phyloP scores from a whole-genome alignment of 2,797 vertebrate genomes.

The Dendrocincla tyrannina region DNA sequence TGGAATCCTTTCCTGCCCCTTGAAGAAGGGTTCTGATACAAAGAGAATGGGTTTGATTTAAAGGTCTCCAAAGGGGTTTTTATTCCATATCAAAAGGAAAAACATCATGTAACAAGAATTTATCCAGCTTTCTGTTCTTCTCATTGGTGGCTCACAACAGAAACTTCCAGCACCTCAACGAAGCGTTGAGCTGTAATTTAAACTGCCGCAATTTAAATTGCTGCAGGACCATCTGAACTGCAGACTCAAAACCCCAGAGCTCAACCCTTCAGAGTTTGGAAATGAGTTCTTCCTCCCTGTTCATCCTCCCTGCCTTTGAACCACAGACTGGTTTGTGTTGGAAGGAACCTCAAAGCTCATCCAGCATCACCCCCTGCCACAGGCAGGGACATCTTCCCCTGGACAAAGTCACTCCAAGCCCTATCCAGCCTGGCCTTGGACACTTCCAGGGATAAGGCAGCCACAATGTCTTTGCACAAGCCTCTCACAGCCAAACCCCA shows the following conservation, averaged over 20 bases:
- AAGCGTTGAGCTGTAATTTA: neutral
- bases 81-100: neutral
- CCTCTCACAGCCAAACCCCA: rapidly evolving
- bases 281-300: neutral
- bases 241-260: neutral
- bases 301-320: neutral
- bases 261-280: neutral
- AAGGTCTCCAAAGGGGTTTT: neutral
- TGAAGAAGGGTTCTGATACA: neutral
- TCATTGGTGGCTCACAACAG: neutral
- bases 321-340: neutral
- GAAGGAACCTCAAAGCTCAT: neutral
- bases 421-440: rapidly evolving
- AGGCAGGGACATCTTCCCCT: neutral
- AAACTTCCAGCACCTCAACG: neutral
- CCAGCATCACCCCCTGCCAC: neutral
- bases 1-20: neutral
- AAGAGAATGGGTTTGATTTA: neutral
- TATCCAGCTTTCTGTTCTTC: neutral
- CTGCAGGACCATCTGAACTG: neutral
- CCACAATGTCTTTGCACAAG: neutral
- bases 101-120: neutral
- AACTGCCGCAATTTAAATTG: neutral
- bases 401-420: neutral
- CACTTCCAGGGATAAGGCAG: neutral